phyloP scores from a whole-genome alignment of 2,888 invertebrate genomes.

The Tromatobia lineatoria region DNA sequence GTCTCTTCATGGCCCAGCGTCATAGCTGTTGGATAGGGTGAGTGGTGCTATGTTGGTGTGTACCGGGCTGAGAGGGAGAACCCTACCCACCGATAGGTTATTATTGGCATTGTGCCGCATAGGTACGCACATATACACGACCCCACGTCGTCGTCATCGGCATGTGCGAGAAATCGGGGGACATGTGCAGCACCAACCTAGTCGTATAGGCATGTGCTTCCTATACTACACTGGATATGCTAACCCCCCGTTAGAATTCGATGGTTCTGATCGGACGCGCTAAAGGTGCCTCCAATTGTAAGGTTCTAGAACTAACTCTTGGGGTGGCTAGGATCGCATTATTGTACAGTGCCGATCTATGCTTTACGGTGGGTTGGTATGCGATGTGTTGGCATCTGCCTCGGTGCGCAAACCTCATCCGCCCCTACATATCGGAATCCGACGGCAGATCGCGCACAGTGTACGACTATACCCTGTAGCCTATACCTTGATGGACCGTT shows the following conservation, averaged over 20 bases:
- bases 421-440: constrained; percentile 43
- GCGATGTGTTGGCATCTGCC: constrained; percentile 48
- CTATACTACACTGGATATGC: constrained; percentile 7
- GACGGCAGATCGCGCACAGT: constrained; percentile 47
- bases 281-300: constrained; percentile 64
- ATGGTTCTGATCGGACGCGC: constrained; percentile 53
- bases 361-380: constrained; percentile 1
- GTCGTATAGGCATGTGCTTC: constrained; percentile 65
- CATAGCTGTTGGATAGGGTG: constrained; percentile 64
- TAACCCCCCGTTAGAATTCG: constrained; percentile 16
- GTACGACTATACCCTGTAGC: constrained; percentile 22
- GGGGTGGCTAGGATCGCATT: constrained; percentile 28
- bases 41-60: constrained; percentile 31
- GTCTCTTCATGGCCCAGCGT: constrained; percentile 41
- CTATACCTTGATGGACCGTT: not conserved
- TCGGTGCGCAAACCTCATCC: constrained; percentile 30
- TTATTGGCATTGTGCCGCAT: constrained; percentile 82
- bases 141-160: constrained; percentile 58
- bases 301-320: constrained; percentile 37
- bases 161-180: constrained; percentile 67
- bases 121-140: constrained; percentile 47
- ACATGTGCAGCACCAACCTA: constrained; percentile 69
- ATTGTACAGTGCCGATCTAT: constrained; percentile 20
- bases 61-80: constrained; percentile 34
- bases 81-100: constrained; percentile 79